Base-by-base conservation (phyloP, 2,888 invertebrate genomes). In the Zaprionus lineosus region DNA sequence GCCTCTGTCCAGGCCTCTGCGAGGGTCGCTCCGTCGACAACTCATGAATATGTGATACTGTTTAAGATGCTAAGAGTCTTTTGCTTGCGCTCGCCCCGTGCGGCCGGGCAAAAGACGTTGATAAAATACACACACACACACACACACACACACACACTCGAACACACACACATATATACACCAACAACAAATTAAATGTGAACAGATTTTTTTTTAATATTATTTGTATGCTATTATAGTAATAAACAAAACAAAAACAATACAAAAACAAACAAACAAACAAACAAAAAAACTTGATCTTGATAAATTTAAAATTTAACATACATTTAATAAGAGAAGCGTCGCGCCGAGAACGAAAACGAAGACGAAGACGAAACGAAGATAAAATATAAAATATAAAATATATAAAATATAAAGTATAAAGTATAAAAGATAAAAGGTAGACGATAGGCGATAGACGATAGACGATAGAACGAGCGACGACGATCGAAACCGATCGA, bases 31-130 rank as follows among this genome's bases (percentile, higher is more conserved):
- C 59, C 63, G 84, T 81, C 79, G 82, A 81, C 84, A 86, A 87
- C 87, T 87, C 87, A 87, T 87, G 87, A 87, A 87, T 87, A 86
- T 87, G 87, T 87, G 87, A 87, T 87, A 85, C 87, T 84, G 86
- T 86, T 87, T 87, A 87, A 87, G 87, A 87, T 84, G 86, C 87
- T 87, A 87, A 87, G 87, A 76, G 84, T 84, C 76, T 79, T 65
- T 53, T 67, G 71, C 63, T 16, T 63, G 72, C 36, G 65, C 70
- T 63, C 68, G 64, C 56, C 5, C n/a, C 51, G 55, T 44, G 21
- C 71, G 69, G 67, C 58, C 67, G 65, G 52, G 59, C 68, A 71
- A 69, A 62, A 58, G 59, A 76, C 53, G 39, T 62, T 78, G 73
- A 79, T 72, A 76, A 74, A 63, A 69, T 61, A 74, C 34, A 74